These are phyloP conservation scores for Harpagifer antarcticus DNA, from an alignment of 2,797 vertebrate genomes.

Conservation along the genomic window DNA sequence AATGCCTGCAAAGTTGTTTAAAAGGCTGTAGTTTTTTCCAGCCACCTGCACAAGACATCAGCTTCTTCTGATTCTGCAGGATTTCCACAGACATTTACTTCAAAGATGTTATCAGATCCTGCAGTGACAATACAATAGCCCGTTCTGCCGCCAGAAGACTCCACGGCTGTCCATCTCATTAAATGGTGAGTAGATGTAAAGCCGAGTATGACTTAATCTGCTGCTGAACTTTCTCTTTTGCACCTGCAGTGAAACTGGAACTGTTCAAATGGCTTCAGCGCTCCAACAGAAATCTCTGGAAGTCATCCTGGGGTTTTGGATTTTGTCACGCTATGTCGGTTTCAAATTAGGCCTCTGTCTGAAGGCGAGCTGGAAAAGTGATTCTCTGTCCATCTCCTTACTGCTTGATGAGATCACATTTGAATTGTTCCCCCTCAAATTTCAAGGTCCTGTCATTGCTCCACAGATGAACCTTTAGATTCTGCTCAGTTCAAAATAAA, in stretches of 20 bases:
- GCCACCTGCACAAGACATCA: conserved; percentile 75
- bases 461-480: conserved; percentile 4
- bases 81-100: conserved; percentile 22
- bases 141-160: conserved; percentile 47
- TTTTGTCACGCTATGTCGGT: conserved; percentile 38
- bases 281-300: conserved; percentile 59
- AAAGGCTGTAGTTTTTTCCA: conserved; percentile 57
- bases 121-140: conserved; percentile 25
- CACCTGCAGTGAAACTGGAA: conserved; percentile 56
- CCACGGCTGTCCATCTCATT: conserved; percentile 40
- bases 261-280: conserved; percentile 31
- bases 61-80: conserved; percentile 30
- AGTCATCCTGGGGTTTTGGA: conserved; percentile 23
- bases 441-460: conserved; percentile 17
- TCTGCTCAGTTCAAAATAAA: conserved; percentile 20
- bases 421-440: not conserved
- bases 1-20: conserved; percentile 49
- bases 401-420: conserved; percentile 24
- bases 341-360: conserved; percentile 16
- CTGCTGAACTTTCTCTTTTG: conserved; percentile 43
- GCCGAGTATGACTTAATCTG: conserved; percentile 54
- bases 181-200: conserved; percentile 7
- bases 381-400: conserved; percentile 16
- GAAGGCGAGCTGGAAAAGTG: conserved; percentile 34
- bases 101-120: conserved; percentile 43